phyloP scores from a whole-genome alignment of 2,797 vertebrate genomes.

The Lutjanus argentimaculatus region DNA sequence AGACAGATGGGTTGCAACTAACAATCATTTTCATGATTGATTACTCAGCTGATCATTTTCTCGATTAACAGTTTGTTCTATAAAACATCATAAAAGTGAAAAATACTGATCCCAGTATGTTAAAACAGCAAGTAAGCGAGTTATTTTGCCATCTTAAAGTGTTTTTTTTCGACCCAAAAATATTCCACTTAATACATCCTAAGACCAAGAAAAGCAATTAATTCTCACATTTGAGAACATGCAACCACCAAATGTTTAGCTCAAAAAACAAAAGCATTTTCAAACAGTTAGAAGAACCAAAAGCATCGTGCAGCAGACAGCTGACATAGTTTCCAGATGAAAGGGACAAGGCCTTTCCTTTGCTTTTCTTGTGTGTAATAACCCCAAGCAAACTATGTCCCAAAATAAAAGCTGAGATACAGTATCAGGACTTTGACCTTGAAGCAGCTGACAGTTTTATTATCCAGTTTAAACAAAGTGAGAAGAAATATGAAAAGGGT shows the following conservation, averaged over 20 bases:
- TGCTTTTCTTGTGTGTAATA: conserved; percentile 17
- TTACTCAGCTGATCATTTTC: not conserved
- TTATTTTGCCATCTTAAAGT: not conserved
- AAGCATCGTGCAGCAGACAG: not conserved
- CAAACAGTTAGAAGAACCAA: not conserved
- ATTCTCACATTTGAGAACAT: not conserved
- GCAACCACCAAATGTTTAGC: too few species aligned
- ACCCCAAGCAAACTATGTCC: conserved; percentile 33
- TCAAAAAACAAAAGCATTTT: too few species aligned
- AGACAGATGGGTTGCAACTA: too few species aligned
- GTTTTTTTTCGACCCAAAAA: too few species aligned
- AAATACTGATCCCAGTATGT: not conserved
- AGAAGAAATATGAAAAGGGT: conserved; percentile 20
- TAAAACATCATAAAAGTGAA: not conserved
- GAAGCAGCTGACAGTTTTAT: conserved; percentile 31
- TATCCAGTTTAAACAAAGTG: conserved; percentile 19
- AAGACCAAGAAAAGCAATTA: not conserved
- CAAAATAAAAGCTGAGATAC: conserved; percentile 56
- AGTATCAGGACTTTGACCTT: conserved; percentile 48
- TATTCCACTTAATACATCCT: too few species aligned
- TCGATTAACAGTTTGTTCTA: not conserved
- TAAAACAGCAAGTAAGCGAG: not conserved
- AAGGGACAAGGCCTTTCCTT: conserved; percentile 6
- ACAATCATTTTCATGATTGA: too few species aligned
- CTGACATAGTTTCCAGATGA: not conserved